A percentile compares a stretch with the other conserved stretches of the same genome.
phyloP scores from a whole-genome alignment of 2,888 invertebrate species.

The Trisateles emortualis region DNA sequence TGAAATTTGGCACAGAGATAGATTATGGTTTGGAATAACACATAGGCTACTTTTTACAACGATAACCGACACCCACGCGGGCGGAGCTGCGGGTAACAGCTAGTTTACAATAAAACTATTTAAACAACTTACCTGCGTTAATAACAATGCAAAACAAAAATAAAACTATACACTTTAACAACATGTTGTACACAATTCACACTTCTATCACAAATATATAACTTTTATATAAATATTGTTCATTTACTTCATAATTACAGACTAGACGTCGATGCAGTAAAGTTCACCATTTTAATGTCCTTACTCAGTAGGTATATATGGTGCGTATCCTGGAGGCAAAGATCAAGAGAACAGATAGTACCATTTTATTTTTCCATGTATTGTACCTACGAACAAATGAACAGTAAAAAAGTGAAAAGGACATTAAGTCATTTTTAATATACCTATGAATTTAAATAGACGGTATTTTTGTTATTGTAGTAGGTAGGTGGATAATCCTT shows the following conservation, averaged over 20 bases:
- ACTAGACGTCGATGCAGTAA: slow-evolving; percentile 52
- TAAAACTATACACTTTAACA: slow-evolving; percentile 63
- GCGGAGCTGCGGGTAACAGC: too few relatives aligned
- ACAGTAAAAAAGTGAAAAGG: too few relatives aligned
- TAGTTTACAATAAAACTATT: too few relatives aligned
- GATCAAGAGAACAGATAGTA: slow-evolving; percentile 38
- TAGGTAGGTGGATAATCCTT: too few relatives aligned
- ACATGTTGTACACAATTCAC: slow-evolving; percentile 60
- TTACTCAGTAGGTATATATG: slow-evolving; percentile 25
- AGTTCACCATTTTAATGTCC: slow-evolving; percentile 50
- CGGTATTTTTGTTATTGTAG: too few relatives aligned
- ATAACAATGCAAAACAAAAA: slow-evolving; percentile 58
- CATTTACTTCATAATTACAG: slow-evolving; percentile 39
- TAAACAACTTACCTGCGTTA: slow-evolving; percentile 65
- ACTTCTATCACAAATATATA: slow-evolving; percentile 20
- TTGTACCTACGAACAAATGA: slow-evolving; percentile 5
- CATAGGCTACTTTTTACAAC: too few relatives aligned
- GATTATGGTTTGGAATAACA: too few relatives aligned
- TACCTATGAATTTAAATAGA: too few relatives aligned
- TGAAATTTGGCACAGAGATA: too few relatives aligned
- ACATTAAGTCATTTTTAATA: too few relatives aligned
- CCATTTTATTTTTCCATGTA: neutral
- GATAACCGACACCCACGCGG: too few relatives aligned
- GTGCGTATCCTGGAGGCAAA: slow-evolving; percentile 28
- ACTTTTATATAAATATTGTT: slow-evolving; percentile 43